Base-by-base conservation (phyloP, 2,797 vertebrate genomes). In the Pyrrhura leucotis region DNA sequence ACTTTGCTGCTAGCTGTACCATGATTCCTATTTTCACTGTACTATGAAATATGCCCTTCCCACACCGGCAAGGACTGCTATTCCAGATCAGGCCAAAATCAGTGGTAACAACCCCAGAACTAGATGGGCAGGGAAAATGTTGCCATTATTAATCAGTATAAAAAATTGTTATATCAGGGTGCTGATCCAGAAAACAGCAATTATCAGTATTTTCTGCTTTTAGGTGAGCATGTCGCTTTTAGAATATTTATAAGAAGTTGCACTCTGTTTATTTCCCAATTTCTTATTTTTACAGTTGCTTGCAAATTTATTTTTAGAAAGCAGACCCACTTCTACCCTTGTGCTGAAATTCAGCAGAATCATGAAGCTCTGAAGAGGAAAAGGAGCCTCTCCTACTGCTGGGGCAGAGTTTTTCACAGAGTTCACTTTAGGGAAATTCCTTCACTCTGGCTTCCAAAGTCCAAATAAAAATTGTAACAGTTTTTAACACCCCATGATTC, bases 11-110 rank as follows among this genome's bases (percentile, higher is more conserved):
- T 16, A 33, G 44, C 44, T 37, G 29, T 18, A 21, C 31, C 31
- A 3, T 4, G 6, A 28, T 31, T 37, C 69, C 35, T 22, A 1
- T 33, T 53, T 39, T 20, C 56, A 7, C 25, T 4, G 1, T 4
- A 29, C 22, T 5, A 4, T 53, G 19, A 45, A 69, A 58, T 21
- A 10, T 1, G 6, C 8, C 14, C 61, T 73, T 71, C 35, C 68
- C 35, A 10, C 5, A 20, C 6, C 1, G 2, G 39, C 7, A 10
- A 39, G 68, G 66, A 37, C 26, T 39, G 48, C 51, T 29, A 3
- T 54, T 51, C 51, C 28, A 33, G 28, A 14, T 6, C 26, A 35
- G n/a, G 42, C 13, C 14, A 6, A 45, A 76, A 42, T 12, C 69
- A 69, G 17, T 6, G 26, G 1, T 10, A 39, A 1, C 68, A 37